Conservation (phyloP, 1,140 invertebrate species). For the Hyphantria cunea region DNA sequence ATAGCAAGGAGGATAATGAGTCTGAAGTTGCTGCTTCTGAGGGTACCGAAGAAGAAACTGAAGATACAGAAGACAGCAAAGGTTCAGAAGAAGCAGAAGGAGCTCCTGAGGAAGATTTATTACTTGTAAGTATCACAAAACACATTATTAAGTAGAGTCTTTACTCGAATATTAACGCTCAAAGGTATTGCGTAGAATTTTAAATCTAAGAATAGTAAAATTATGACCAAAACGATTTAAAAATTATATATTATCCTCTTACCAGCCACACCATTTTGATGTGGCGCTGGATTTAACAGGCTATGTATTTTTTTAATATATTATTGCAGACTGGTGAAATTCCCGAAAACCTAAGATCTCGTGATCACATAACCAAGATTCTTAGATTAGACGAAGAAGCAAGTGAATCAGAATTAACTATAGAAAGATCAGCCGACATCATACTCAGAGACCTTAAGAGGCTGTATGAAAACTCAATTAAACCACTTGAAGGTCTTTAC, state of each 20-base stretch:
- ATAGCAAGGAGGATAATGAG: slow-evolving; percentile 37
- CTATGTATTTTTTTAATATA: not conserved
- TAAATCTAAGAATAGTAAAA: not conserved
- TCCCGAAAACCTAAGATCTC: slow-evolving; percentile 88
- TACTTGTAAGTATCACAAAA: slow-evolving; percentile 76
- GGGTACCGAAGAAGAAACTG: slow-evolving; percentile 29
- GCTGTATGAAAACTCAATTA: slow-evolving; percentile 93
- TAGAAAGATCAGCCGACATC: slow-evolving; percentile 88
- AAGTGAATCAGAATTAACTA: slow-evolving; percentile 86
- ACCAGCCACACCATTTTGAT: too few species aligned
- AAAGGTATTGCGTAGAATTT: too few species aligned
- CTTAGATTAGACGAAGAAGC: slow-evolving; percentile 90
- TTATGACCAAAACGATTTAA: not conserved
- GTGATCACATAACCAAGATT: slow-evolving; percentile 91
- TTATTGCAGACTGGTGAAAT: slow-evolving; percentile 87
- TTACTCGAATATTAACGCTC: too few species aligned
- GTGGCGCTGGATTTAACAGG: too few species aligned
- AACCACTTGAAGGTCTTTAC: slow-evolving; percentile 94
- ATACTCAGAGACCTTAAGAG: slow-evolving; percentile 93
- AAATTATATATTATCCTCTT: too few species aligned
- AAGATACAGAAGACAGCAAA: slow-evolving; percentile 38
- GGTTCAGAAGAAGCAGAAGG: slow-evolving; percentile 59
- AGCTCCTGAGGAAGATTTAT: slow-evolving; percentile 83
- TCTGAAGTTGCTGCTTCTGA: slow-evolving; percentile 33
- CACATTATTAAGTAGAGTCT: too few species aligned